These are phyloP conservation scores for Bombus difficillimus DNA, from an alignment of 1,140 invertebrate genomes.

Conservation along the genomic window DNA sequence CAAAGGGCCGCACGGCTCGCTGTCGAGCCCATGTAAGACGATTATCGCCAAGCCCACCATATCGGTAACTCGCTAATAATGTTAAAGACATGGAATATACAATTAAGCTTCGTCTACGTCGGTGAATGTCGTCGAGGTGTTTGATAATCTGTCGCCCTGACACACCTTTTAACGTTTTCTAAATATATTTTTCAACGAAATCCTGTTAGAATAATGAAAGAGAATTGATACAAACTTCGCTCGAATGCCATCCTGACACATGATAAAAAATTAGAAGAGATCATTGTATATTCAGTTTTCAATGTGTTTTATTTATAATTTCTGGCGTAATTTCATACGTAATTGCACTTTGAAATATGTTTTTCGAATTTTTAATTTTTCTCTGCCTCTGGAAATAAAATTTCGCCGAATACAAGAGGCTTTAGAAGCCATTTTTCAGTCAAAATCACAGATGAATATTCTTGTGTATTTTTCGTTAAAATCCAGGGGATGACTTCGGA, in stretches of 20 bases:
- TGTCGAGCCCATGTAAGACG: constrained; percentile 37
- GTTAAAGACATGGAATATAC: constrained; percentile 20
- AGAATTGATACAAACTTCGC: background rate
- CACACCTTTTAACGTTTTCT: background rate
- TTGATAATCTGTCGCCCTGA: background rate
- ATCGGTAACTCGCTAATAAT: constrained; percentile 42
- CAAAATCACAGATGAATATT: background rate
- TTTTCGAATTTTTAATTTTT: background rate
- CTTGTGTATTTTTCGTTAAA: background rate
- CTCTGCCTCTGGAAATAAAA: background rate
- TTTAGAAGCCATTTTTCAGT: background rate
- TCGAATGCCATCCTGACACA: too few species aligned
- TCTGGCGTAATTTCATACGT: background rate
- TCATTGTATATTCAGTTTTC: background rate
- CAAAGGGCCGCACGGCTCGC: constrained; percentile 31
- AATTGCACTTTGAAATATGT: background rate
- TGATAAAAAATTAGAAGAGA: background rate
- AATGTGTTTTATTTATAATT: background rate
- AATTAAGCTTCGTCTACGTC: background rate
- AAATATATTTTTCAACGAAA: background rate
- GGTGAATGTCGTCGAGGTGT: background rate
- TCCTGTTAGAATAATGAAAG: background rate
- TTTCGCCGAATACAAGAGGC: background rate
- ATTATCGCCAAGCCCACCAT: constrained; percentile 37
- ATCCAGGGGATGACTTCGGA: background rate